Evolutionary conservation across 1,140 invertebrate genomes (phyloP).

Genomic region (Laupala kohalensis): DNA sequence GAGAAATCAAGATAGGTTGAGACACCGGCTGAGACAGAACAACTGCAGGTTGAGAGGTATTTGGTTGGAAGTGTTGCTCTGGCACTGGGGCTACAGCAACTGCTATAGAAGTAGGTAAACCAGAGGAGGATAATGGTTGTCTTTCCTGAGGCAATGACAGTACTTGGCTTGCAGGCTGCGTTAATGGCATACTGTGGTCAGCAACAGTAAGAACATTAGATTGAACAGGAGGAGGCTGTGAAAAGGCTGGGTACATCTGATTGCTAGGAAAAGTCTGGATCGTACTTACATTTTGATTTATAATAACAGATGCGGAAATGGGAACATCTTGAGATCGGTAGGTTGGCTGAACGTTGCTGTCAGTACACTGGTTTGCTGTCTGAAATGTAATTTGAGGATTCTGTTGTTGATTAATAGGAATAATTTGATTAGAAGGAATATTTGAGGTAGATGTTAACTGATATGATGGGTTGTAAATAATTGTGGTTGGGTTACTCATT

Average conservation of each 20-base stretch:
- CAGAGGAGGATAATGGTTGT: background rate
- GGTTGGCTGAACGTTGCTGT: background rate
- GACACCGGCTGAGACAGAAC: background rate
- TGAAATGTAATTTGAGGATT: conserved; percentile 4
- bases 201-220: background rate
- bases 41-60: background rate
- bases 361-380: background rate
- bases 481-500: background rate
- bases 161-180: background rate
- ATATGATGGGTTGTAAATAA: background rate
- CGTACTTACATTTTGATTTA: background rate
- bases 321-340: conserved; percentile 1
- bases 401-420: background rate
- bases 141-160: background rate
- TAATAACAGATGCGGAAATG: background rate
- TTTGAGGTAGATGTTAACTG: background rate
- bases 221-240: background rate
- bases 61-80: conserved; percentile 5
- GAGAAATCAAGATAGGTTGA: conserved; percentile 3
- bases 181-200: background rate
- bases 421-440: background rate
- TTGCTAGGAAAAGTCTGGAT: background rate
- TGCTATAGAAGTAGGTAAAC: background rate
- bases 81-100: conserved; percentile 1
- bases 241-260: background rate